These are phyloP conservation scores for Hemiscyllium ocellatum DNA, from an alignment of 2,113 vertebrate species.

Conservation along the genomic window DNA sequence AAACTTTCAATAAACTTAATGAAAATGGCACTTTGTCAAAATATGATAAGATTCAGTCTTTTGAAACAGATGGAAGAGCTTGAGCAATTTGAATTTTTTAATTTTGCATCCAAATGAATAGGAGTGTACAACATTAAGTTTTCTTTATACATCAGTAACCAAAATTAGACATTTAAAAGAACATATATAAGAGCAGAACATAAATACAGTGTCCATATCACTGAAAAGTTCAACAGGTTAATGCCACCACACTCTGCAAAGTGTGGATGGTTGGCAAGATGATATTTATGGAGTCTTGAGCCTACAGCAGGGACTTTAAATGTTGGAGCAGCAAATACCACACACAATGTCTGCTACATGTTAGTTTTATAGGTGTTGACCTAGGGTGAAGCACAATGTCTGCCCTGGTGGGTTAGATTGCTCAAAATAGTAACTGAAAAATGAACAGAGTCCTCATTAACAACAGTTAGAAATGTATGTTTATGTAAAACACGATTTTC, in stretches of 20 bases:
- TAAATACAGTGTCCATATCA: not conserved
- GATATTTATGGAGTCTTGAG: not conserved
- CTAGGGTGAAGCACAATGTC: not conserved
- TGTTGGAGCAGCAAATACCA: not conserved
- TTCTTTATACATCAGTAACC: not conserved
- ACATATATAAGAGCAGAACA: not conserved
- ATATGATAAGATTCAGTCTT: not conserved
- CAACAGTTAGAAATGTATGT: conserved; percentile 52
- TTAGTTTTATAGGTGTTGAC: conserved; percentile 20
- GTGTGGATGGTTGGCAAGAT: not conserved
- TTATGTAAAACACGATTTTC: conserved; percentile 52
- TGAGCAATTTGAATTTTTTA: not conserved
- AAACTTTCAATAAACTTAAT: no score
- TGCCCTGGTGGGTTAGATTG: not conserved
- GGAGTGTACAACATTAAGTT: not conserved
- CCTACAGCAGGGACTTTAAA: not conserved
- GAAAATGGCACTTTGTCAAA: no score
- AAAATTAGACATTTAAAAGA: not conserved
- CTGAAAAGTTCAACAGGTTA: not conserved
- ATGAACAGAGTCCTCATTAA: conserved; percentile 47
- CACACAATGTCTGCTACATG: not conserved
- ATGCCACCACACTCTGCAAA: not conserved
- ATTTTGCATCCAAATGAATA: not conserved
- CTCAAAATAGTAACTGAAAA: conserved; percentile 49
- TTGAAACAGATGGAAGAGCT: not conserved